Evolutionary conservation across 2,888 invertebrate species (phyloP).

Genomic region (Mythimna impura): DNA sequence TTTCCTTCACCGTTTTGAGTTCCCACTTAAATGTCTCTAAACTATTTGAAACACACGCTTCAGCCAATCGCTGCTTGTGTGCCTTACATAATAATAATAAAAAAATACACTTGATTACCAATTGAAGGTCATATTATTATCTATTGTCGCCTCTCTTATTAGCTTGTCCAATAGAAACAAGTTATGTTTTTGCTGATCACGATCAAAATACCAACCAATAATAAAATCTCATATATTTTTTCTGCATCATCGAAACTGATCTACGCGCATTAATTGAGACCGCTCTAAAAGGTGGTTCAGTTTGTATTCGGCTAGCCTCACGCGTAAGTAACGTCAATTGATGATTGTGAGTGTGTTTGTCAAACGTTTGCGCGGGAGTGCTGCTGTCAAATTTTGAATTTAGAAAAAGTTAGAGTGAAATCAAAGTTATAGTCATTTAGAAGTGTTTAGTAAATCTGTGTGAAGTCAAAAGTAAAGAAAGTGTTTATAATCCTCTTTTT

Average conservation of each 20-base stretch:
- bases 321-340: slow-evolving; percentile 59
- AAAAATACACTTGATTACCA: neutral
- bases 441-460: neutral
- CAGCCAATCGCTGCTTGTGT: no score
- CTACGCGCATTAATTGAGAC: slow-evolving; percentile 63
- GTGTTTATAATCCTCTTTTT: no score
- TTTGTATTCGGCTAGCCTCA: slow-evolving; percentile 54
- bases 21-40: no score
- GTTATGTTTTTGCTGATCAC: slow-evolving; percentile 39
- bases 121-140: slow-evolving; percentile 20
- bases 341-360: slow-evolving; percentile 25
- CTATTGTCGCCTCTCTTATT: neutral
- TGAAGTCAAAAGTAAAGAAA: neutral
- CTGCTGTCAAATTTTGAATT: slow-evolving; percentile 11
- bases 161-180: slow-evolving; percentile 6
- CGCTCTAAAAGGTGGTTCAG: slow-evolving; percentile 54
- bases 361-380: slow-evolving; percentile 17
- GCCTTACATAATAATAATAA: no score
- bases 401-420: neutral
- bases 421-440: neutral
- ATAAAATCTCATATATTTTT: slow-evolving; percentile 25
- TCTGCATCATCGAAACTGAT: slow-evolving; percentile 38
- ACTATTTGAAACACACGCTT: no score
- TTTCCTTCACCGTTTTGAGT: no score
- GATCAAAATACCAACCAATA: neutral